Evolutionary conservation across 2,797 vertebrate genomes (phyloP).

Genomic region (Aldrovandia affinis): DNA sequence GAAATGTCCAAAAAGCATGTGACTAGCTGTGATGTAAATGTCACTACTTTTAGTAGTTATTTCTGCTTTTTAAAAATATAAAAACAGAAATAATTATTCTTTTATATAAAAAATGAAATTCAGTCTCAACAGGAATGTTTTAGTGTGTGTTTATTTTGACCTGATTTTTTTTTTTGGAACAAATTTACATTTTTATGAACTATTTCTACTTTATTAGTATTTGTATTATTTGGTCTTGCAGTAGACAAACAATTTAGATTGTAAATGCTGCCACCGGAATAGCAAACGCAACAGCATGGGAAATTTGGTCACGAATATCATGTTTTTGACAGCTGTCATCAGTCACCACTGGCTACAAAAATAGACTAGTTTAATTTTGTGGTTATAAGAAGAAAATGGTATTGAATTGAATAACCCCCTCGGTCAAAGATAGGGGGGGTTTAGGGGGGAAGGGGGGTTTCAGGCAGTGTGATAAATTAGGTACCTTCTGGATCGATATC

Average conservation of each 20-base stretch:
- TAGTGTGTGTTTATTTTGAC: background rate
- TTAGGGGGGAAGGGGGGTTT: conserved; percentile 65
- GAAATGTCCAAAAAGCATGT: too few relatives aligned
- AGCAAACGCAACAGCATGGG: conserved; percentile 61
- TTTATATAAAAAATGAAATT: too few relatives aligned
- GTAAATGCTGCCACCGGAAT: conserved; percentile 67
- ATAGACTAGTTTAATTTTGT: conserved; percentile 69
- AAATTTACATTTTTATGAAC: background rate
- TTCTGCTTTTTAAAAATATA: too few relatives aligned
- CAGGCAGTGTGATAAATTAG: conserved; percentile 95
- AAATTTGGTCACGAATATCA: conserved; percentile 70
- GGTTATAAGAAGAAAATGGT: conserved; percentile 87
- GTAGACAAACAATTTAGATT: conserved; percentile 65
- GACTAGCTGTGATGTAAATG: too few relatives aligned
- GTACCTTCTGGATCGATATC: conserved; percentile 93
- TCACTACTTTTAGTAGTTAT: too few relatives aligned
- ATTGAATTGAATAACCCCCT: conserved; percentile 95
- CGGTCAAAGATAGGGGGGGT: conserved; percentile 84
- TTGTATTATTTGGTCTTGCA: conserved; percentile 44
- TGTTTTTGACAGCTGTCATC: conserved; percentile 76
- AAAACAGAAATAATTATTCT: too few relatives aligned
- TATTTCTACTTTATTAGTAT: background rate
- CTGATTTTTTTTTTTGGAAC: background rate
- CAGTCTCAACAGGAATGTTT: background rate
- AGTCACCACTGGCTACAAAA: conserved; percentile 65